Evolutionary conservation across 2,888 invertebrate genomes (phyloP).

Genomic region (Ennomos quercinarius): DNA sequence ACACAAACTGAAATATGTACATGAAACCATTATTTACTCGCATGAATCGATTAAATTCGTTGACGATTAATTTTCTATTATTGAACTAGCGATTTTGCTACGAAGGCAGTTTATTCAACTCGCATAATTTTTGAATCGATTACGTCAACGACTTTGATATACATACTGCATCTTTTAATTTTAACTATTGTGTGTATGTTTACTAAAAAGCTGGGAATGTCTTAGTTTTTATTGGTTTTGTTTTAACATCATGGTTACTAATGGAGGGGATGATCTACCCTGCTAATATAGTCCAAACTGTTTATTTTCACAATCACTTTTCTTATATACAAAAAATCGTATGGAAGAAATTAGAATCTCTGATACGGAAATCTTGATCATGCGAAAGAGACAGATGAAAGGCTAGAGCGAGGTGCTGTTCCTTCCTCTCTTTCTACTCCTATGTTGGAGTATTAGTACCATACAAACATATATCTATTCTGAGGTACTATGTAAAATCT

Average conservation of each 20-base stretch:
- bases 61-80: background rate
- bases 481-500: too few relatives aligned
- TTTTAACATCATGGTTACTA: slow-evolving; percentile 5
- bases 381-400: too few relatives aligned
- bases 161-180: background rate
- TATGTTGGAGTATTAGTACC: too few relatives aligned
- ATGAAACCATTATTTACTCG: slow-evolving; percentile 4
- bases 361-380: too few relatives aligned
- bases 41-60: slow-evolving; percentile 8
- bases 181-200: slow-evolving; percentile 3
- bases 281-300: slow-evolving; percentile 7
- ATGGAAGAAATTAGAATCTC: too few relatives aligned
- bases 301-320: slow-evolving; percentile 12
- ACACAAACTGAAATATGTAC: slow-evolving; percentile 19
- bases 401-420: too few relatives aligned
- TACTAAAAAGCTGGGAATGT: slow-evolving; percentile 11
- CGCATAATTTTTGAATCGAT: background rate
- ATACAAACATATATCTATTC: too few relatives aligned
- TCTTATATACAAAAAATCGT: background rate
- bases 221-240: slow-evolving; percentile 12
- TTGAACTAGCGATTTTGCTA: too few relatives aligned
- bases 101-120: too few relatives aligned
- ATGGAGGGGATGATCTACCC: background rate
- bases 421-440: too few relatives aligned
- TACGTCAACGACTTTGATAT: slow-evolving; percentile 12